Conservation (phyloP, 1,140 invertebrate genomes). For the Charaxes varanes region DNA sequence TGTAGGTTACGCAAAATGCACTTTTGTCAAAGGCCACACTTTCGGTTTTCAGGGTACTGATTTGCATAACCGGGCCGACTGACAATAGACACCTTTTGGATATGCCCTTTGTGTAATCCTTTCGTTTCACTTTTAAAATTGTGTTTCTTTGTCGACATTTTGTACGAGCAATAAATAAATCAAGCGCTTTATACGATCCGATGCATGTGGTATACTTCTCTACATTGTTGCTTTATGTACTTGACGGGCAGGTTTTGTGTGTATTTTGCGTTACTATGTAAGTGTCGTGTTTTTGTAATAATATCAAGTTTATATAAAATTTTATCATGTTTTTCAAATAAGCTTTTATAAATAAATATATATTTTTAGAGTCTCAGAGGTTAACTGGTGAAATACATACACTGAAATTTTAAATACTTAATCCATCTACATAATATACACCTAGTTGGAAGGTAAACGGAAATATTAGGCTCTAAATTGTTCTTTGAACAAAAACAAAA, state of each 20-base stretch:
- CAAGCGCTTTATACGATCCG: conserved; percentile 54
- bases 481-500: no score
- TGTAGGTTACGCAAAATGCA: conserved; percentile 52
- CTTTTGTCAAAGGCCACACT: conserved; percentile 48
- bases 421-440: no score
- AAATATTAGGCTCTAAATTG: no score
- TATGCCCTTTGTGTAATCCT: conserved; percentile 62
- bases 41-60: conserved; percentile 70
- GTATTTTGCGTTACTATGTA: not conserved
- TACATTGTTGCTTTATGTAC: conserved; percentile 48
- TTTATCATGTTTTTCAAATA: no score
- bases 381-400: no score
- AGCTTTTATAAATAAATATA: no score
- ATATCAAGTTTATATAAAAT: no score
- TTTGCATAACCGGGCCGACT: conserved; percentile 61
- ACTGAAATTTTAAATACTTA: no score
- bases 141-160: conserved; percentile 68
- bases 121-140: conserved; percentile 68
- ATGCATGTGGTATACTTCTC: conserved; percentile 30
- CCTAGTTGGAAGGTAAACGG: no score
- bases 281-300: no score
- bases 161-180: conserved; percentile 69
- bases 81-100: conserved; percentile 57
- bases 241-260: conserved; percentile 7
- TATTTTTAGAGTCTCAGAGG: no score